Conservation (phyloP, 2,888 invertebrate genomes). For the Apodemia zela region DNA sequence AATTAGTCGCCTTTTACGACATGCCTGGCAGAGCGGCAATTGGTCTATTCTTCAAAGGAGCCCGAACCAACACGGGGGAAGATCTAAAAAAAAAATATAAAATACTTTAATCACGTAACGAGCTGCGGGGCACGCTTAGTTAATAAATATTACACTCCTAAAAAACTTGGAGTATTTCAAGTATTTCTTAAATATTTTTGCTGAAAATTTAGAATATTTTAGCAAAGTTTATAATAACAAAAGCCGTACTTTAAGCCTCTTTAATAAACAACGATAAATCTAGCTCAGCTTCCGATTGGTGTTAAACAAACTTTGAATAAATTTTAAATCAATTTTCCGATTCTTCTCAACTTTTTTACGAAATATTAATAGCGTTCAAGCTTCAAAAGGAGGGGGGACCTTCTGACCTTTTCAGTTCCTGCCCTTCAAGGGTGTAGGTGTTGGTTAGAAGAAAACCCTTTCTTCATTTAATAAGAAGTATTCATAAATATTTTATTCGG, state of each 20-base stretch:
- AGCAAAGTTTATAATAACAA: not conserved
- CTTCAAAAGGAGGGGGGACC: not conserved
- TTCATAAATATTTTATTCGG: conserved; percentile 1
- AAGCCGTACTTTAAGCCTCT: not conserved
- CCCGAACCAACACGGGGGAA: no score
- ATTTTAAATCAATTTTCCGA: not conserved
- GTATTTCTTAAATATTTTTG: not conserved
- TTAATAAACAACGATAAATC: conserved; percentile 5
- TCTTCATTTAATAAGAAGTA: not conserved
- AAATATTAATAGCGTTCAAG: conserved; percentile 1
- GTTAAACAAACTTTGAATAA: conserved; percentile 1
- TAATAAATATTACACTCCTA: no score
- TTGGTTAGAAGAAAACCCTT: not conserved
- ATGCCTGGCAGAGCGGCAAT: no score
- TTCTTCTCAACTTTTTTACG: not conserved
- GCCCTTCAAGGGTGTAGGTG: not conserved
- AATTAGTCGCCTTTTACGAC: no score
- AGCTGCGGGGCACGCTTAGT: no score
- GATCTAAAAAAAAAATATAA: no score
- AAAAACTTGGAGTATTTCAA: no score
- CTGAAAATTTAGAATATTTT: not conserved
- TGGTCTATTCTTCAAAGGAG: no score
- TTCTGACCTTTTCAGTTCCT: not conserved
- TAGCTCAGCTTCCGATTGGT: not conserved
- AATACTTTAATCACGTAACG: no score